These are phyloP conservation scores for Albula goreensis DNA, from an alignment of 2,113 vertebrate genomes.

Conservation along the genomic window DNA sequence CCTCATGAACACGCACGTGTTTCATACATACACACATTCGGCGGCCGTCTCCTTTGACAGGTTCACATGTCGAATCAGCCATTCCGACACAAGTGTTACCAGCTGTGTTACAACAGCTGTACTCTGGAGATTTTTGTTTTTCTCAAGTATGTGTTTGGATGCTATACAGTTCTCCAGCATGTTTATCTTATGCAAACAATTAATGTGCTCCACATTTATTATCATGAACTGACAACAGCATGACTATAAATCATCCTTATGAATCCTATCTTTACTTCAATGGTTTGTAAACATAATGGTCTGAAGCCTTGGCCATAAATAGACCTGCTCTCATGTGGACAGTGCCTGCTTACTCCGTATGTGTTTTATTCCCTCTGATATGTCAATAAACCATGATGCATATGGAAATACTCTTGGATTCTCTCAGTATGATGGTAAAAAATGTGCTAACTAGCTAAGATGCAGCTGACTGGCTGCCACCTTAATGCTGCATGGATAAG, in stretches of 20 bases:
- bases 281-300: not conserved
- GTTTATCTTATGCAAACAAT: slow-evolving; percentile 7
- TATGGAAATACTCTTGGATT: not conserved
- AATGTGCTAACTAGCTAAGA: not conserved
- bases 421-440: not conserved
- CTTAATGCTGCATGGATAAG: not conserved
- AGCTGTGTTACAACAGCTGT: not conserved
- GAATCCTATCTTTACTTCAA: not conserved
- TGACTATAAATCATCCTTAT: not conserved
- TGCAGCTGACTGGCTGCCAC: not conserved
- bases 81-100: not conserved
- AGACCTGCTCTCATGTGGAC: not conserved
- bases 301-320: not conserved
- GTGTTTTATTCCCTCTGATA: not conserved
- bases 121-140: not conserved
- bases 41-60: no score
- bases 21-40: no score
- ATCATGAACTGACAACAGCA: not conserved
- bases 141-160: not conserved
- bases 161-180: not conserved
- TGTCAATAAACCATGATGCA: not conserved
- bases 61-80: no score
- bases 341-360: not conserved
- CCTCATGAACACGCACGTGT: no score
- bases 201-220: not conserved